Conservation (phyloP, 2,113 vertebrate species). For the Cranoglanis bouderius region DNA sequence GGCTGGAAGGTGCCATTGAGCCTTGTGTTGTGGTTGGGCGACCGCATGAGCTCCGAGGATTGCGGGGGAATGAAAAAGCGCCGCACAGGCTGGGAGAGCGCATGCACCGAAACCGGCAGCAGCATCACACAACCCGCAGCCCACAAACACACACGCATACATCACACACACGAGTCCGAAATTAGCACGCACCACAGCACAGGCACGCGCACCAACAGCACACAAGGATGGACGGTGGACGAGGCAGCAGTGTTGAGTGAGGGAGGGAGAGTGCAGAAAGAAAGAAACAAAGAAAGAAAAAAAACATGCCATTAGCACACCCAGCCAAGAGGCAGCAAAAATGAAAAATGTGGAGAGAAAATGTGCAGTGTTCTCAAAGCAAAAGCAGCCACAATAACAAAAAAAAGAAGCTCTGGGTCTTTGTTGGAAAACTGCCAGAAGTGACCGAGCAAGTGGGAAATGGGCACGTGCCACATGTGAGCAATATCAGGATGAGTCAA, state of each 20-base stretch:
- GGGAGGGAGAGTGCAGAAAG: conserved; percentile 70
- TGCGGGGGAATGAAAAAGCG: conserved; percentile 90
- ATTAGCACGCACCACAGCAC: conserved; percentile 40
- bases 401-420: conserved; percentile 61
- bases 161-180: conserved; percentile 31
- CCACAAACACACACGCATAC: conserved; percentile 51
- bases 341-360: conserved; percentile 48
- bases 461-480: conserved; percentile 34
- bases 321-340: conserved; percentile 73
- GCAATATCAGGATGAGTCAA: conserved; percentile 30
- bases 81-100: conserved; percentile 84
- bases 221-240: conserved; percentile 48
- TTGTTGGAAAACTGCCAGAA: conserved; percentile 44
- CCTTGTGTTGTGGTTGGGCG: conserved; percentile 80
- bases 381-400: conserved; percentile 56
- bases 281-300: conserved; percentile 64
- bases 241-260: conserved; percentile 62
- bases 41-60: conserved; percentile 82
- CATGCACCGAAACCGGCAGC: conserved; percentile 73
- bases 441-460: conserved; percentile 54
- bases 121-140: conserved; percentile 47
- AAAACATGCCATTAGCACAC: conserved; percentile 78
- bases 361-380: conserved; percentile 61
- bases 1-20: conserved; percentile 83
- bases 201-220: conserved; percentile 43